phyloP scores from a whole-genome alignment of 2,113 vertebrate species.

The Phalacrocorax carbo region DNA sequence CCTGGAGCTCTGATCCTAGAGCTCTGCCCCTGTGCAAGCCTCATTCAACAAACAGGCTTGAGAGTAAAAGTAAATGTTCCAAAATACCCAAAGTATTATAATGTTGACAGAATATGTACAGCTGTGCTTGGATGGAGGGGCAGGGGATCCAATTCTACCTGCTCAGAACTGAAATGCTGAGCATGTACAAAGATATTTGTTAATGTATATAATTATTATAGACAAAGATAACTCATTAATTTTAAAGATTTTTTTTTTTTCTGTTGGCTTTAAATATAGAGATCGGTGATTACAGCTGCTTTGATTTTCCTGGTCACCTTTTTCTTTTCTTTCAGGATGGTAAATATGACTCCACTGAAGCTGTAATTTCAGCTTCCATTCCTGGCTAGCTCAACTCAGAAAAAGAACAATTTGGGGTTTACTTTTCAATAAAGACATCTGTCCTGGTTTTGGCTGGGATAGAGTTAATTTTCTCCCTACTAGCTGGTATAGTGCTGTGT shows the following conservation, averaged over 20 bases:
- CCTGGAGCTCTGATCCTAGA: background rate
- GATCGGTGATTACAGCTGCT: fast-evolving
- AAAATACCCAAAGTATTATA: background rate
- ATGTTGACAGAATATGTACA: background rate
- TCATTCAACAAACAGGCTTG: background rate
- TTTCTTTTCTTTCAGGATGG: background rate
- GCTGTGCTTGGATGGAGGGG: background rate
- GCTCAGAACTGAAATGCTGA: background rate
- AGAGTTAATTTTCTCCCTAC: too few species aligned
- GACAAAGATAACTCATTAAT: background rate
- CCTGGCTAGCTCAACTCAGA: background rate
- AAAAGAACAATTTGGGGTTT: background rate
- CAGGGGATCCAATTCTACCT: background rate
- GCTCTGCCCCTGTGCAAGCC: background rate
- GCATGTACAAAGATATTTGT: background rate
- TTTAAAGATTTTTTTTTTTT: background rate
- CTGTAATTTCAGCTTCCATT: conserved; percentile 19
- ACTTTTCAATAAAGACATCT: background rate
- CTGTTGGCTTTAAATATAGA: background rate
- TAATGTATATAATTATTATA: background rate
- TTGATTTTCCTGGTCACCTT: background rate
- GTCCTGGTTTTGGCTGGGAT: too few species aligned
- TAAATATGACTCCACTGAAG: background rate
- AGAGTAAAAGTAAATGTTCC: background rate
- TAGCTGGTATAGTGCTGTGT: too few species aligned